Evolutionary conservation across 2,797 vertebrate genomes (phyloP), one percentile per base, ranked within the genome.

Genomic region (Leptoclinus maculatus): DNA sequence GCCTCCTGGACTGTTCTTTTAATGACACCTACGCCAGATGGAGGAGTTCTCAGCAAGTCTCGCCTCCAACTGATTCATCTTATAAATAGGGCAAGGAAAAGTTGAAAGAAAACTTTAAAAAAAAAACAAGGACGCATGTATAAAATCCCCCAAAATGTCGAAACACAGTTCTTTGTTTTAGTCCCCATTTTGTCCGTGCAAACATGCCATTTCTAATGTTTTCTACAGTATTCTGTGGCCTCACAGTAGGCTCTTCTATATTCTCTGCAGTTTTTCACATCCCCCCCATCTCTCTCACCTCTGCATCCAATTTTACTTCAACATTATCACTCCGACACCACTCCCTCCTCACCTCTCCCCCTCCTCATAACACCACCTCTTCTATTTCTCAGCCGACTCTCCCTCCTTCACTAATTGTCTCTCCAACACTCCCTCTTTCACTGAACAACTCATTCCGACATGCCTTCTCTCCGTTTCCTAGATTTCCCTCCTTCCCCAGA

Each of bases 251-350:
- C 41, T 51, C 12, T 10, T 62, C 27, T 57, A 45, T 53, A 12
- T 76, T 60, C 23, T 65, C 36, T 60, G 19, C 47, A 68, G 19
- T 68, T 68, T 83, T 62, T 68, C 63, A 72, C 63, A 64, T 14
- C 25, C 29, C 58, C 59, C 68, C 38, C 17, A 3, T 71, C 29
- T 66, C 45, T 86, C 66, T 89, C 83, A 88, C 78, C 67, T 84
- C 70, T 73, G 83, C 73, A 83, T 88, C 79, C 80, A 85, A 82
- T 86, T 89, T 87, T 74, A 72, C 68, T 74, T 84, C 23, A 62
- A 41, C 64, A 72, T 85, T 74, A 88, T 83, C 81, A 71, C 75
- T 71, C 45, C 76, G 47, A 71, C 47, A 25, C 29, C 16, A 3
- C 79, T 66, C 54, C 67, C 74, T 81, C 80, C 74, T 71, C 82